phyloP scores from a whole-genome alignment of 2,113 vertebrate species.

The Terrapene triunguis region DNA sequence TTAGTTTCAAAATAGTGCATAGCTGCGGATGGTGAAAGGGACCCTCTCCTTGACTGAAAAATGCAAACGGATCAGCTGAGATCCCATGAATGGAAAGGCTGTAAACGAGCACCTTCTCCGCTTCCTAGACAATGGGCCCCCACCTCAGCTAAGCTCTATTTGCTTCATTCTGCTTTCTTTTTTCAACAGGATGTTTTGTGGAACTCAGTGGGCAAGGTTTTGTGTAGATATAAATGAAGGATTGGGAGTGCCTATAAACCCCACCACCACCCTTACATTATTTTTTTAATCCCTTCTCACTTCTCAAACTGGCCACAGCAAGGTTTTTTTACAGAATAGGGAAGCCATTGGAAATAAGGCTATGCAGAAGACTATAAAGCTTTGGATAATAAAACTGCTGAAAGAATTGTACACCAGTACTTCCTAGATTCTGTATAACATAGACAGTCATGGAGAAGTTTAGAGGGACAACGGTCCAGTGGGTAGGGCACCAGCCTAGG shows the following conservation, averaged over 20 bases:
- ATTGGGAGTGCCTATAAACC: too few relatives aligned
- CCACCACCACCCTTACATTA: not conserved
- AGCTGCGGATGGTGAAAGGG: not conserved
- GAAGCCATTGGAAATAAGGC: not conserved
- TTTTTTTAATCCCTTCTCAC: not conserved
- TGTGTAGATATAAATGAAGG: not conserved
- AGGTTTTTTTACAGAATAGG: not conserved
- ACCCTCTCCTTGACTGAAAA: not conserved
- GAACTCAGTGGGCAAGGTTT: not conserved
- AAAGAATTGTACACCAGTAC: too few relatives aligned
- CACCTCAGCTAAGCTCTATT: too few relatives aligned
- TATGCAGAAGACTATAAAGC: not conserved
- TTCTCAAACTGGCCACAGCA: not conserved
- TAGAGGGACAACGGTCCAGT: accelerated
- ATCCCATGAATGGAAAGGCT: not conserved
- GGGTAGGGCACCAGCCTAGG: not conserved
- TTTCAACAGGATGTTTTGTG: not conserved
- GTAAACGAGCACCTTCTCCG: not conserved
- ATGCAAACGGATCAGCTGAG: accelerated
- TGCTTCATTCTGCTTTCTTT: not conserved
- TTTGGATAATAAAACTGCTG: too few relatives aligned
- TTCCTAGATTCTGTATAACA: too few relatives aligned
- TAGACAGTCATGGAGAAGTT: not conserved
- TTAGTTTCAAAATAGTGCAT: not conserved
- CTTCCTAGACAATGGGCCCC: too few relatives aligned